phyloP scores from a whole-genome alignment of 2,797 vertebrate species.

The Gymnoscopelus microlampas region DNA sequence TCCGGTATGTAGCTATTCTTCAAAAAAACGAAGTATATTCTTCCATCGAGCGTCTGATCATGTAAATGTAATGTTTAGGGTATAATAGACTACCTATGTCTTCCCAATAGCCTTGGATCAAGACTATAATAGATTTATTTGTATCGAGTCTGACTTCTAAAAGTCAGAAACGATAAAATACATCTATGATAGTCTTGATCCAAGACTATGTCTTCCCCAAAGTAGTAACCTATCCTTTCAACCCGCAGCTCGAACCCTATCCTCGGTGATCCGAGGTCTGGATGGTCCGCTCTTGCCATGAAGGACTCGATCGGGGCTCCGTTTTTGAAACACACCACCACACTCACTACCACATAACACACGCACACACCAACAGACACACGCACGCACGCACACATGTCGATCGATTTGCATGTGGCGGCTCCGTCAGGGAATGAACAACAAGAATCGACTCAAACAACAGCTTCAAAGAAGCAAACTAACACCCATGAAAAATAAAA shows the following conservation, averaged over 20 bases:
- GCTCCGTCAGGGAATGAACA: slow-evolving; percentile 81
- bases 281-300: slow-evolving; percentile 80
- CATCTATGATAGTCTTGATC: no score
- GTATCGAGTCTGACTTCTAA: no score
- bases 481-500: slow-evolving; percentile 70
- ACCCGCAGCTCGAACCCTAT: slow-evolving; percentile 55
- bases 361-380: slow-evolving; percentile 20
- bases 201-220: no score
- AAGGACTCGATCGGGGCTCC: slow-evolving; percentile 79
- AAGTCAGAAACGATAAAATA: no score
- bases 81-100: slow-evolving; percentile 40
- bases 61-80: slow-evolving; percentile 53
- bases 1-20: slow-evolving; percentile 47
- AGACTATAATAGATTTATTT: no score
- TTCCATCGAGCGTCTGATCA: slow-evolving; percentile 53
- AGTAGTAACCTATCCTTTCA: slow-evolving; percentile 28
- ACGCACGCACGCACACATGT: slow-evolving; percentile 62
- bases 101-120: no score
- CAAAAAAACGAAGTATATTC: slow-evolving; percentile 23
- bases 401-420: slow-evolving; percentile 85
- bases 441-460: slow-evolving; percentile 81
- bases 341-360: slow-evolving; percentile 49
- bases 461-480: slow-evolving; percentile 64
- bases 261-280: slow-evolving; percentile 60
- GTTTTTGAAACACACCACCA: slow-evolving; percentile 72